Percentiles rank a stretch among this genome's conserved stretches.
Evolutionary conservation across 2,888 invertebrate genomes (phyloP).

Genomic region (Calameuta pallipes): DNA sequence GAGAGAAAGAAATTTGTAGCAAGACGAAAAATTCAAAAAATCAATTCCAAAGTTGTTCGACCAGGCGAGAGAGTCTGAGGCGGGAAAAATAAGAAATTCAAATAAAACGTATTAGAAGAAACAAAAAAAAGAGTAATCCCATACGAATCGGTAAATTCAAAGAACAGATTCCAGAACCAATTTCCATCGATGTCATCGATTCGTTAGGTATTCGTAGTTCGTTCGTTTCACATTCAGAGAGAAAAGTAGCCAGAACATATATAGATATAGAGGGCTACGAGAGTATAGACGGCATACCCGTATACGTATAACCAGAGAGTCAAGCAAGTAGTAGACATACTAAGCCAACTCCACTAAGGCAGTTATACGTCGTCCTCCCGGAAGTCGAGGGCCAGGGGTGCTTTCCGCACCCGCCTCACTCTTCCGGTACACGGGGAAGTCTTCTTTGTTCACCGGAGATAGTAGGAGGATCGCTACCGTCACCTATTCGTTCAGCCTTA

Average conservation of each 20-base stretch:
- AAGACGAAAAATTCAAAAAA: not conserved
- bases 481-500: constrained; percentile 12
- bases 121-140: not conserved
- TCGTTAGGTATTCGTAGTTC: constrained; percentile 11
- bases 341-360: not conserved
- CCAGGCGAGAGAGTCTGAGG: no score
- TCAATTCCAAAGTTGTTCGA: not conserved
- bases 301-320: not conserved
- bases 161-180: constrained; percentile 23
- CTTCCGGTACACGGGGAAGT: constrained; percentile 36
- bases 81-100: no score
- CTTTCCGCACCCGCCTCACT: constrained; percentile 30
- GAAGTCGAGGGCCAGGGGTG: constrained; percentile 40
- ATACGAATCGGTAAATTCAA: not conserved
- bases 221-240: not conserved
- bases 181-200: constrained; percentile 50
- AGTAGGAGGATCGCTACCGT: constrained; percentile 38
- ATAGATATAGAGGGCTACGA: not conserved
- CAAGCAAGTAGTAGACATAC: not conserved
- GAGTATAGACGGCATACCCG: not conserved
- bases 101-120: not conserved
- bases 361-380: constrained; percentile 24
- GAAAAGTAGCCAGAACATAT: not conserved
- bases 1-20: not conserved
- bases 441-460: constrained; percentile 44